These are phyloP conservation scores for Cyanoramphus novaezelandiae DNA, from an alignment of 2,113 vertebrate species.

Conservation along the genomic window DNA sequence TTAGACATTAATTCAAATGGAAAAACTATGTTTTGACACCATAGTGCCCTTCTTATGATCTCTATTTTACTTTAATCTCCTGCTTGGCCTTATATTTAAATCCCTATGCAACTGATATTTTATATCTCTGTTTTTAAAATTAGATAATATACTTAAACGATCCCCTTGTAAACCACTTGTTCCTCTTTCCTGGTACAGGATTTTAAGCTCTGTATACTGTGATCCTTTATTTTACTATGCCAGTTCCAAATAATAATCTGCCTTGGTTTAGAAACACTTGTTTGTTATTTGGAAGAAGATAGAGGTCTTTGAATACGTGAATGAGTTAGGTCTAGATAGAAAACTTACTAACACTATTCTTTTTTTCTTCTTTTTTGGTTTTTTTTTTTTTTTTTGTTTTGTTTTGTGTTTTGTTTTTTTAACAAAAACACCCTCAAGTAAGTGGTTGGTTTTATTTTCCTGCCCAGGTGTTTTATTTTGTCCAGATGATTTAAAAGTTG, in stretches of 20 bases:
- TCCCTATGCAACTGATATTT: conserved; percentile 84
- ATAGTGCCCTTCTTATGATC: conserved; percentile 76
- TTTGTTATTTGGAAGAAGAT: conserved; percentile 54
- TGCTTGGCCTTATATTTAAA: conserved; percentile 86
- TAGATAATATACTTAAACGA: conserved; percentile 66
- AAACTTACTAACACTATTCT: conserved; percentile 61
- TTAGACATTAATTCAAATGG: conserved; percentile 73
- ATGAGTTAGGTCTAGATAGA: conserved; percentile 44
- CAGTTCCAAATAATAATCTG: conserved; percentile 57
- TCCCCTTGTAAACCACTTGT: conserved; percentile 70
- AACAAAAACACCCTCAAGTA: not conserved
- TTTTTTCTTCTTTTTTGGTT: not conserved
- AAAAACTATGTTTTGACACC: conserved; percentile 76
- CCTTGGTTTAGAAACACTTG: conserved; percentile 50
- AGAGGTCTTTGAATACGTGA: conserved; percentile 53
- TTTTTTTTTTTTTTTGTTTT: not conserved
- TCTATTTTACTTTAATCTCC: conserved; percentile 72
- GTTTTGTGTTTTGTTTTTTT: not conserved
- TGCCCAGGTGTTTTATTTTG: not conserved
- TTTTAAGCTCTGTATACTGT: conserved; percentile 75
- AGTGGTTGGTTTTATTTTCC: conserved; percentile 6
- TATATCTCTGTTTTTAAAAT: conserved; percentile 74
- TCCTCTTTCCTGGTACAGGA: conserved; percentile 72
- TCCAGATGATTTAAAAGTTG: conserved; percentile 27
- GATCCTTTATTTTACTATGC: conserved; percentile 72